phyloP scores from a whole-genome alignment of 2,113 vertebrate genomes.

The Xenopus laevis region DNA sequence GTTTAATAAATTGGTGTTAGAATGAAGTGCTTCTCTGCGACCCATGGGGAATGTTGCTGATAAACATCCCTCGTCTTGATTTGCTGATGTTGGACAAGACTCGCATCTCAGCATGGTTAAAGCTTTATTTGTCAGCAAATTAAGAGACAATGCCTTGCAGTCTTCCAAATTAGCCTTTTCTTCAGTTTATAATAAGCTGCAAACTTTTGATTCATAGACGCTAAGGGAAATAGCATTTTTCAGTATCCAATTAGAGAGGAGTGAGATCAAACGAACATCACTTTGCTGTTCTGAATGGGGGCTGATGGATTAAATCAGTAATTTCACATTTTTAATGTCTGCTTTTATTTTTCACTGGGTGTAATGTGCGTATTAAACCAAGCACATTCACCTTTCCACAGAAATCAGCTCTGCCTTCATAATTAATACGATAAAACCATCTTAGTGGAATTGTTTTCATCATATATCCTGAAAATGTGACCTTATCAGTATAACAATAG shows the following conservation, averaged over 20 bases:
- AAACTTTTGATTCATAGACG: conserved; percentile 38
- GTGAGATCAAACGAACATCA: not conserved
- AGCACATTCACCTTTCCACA: too few relatives aligned
- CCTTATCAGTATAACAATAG: too few relatives aligned
- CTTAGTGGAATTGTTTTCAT: not conserved
- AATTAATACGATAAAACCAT: not conserved
- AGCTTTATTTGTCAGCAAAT: conserved; percentile 48
- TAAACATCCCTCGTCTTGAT: conserved; percentile 45
- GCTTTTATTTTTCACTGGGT: too few relatives aligned
- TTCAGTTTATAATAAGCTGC: conserved; percentile 38
- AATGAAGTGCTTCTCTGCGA: conserved; percentile 49
- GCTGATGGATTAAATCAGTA: conserved; percentile 6
- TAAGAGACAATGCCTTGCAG: conserved; percentile 43
- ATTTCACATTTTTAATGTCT: not conserved
- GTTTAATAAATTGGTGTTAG: conserved; percentile 58
- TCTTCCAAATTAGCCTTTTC: conserved; percentile 35
- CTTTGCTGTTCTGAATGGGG: conserved; percentile 3
- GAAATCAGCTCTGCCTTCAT: too few relatives aligned
- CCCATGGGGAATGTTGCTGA: conserved; percentile 42
- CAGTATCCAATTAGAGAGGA: conserved; percentile 21
- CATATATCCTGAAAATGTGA: too few relatives aligned
- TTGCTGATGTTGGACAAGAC: conserved; percentile 47
- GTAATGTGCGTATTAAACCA: too few relatives aligned
- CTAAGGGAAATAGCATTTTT: conserved; percentile 18
- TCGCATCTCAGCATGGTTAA: conserved; percentile 43